Conservation (phyloP, 2,797 vertebrate genomes). For the Perodicticus potto region DNA sequence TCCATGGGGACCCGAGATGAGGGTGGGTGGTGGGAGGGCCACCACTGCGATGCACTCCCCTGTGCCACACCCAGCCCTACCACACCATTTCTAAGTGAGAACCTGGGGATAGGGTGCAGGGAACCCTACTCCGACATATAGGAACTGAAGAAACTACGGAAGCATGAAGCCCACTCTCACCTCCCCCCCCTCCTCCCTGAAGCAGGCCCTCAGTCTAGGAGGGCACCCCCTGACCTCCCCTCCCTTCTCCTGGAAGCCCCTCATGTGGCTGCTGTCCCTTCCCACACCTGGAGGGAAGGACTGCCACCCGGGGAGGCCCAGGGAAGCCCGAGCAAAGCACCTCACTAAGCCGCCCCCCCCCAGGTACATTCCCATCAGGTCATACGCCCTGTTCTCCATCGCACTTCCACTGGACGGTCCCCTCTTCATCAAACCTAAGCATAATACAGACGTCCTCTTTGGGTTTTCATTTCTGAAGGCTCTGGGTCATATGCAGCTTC, state of each 20-base stretch:
- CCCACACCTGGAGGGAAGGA: neutral
- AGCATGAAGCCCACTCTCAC: too few relatives aligned
- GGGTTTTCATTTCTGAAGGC: neutral
- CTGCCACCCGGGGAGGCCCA: neutral
- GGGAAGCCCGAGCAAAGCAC: neutral
- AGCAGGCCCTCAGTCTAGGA: neutral
- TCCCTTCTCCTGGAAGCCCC: neutral
- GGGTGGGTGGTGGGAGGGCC: neutral
- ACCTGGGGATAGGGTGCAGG: neutral
- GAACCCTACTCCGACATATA: rapidly evolving
- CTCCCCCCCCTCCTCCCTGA: too few relatives aligned
- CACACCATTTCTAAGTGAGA: neutral
- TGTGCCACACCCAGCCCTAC: neutral
- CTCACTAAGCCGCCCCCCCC: neutral
- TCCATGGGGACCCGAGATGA: neutral
- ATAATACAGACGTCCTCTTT: neutral
- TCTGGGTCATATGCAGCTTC: neutral
- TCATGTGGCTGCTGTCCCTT: neutral
- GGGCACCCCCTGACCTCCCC: neutral
- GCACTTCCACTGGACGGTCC: neutral
- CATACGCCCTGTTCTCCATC: neutral
- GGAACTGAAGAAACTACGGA: neutral
- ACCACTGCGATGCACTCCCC: rapidly evolving
- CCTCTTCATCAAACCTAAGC: neutral
- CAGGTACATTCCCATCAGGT: neutral